Base-by-base conservation (phyloP, 2,888 invertebrate genomes). In the Agonum fuliginosum region DNA sequence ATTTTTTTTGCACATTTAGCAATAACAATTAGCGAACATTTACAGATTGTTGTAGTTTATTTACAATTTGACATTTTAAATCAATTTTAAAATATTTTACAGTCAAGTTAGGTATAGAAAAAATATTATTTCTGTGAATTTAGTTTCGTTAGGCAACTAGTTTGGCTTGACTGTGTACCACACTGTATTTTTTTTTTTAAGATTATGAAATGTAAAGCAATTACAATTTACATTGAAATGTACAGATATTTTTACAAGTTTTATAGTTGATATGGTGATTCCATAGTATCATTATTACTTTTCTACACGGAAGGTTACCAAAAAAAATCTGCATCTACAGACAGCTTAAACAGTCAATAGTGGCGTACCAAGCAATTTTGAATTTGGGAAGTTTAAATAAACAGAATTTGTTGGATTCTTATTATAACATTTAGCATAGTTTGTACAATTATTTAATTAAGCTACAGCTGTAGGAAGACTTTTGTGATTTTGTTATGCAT, bases 201-300 rank as follows among this genome's bases (percentile, higher is more conserved):
- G 12, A 54, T n/a, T 37, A 70, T 37, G 27, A 77, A 48, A 54
- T 27, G n/a, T n/a, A n/a, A n/a, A n/a, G n/a, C n/a, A n/a, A 48
- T 37, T 14, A 14, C 19, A 48, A 54, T 67, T 46, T 67, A 76
- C 48, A 41, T 73, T 27, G 8, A 67, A 70, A 70, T 70, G 37
- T 70, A 70, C 70, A 70, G 48, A 70, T 43, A 70, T 65, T 74
- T 72, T 67, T 75, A 75, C 75, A 75, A 51, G 12, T 67, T 67
- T 75, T 48, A 65, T 78, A 78, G 67, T 37, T 77, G 79, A 79
- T 79, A 79, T 79, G 79, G 77, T 74, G 74, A 79, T 79, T 79
- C 79, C 77, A 79, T 74, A 75, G 72, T 77, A 72, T 78, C 34
- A 67, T 75, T 75, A 75, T 75, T 75, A 75, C 75, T 75, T 75